phyloP scores from a whole-genome alignment of 2,113 vertebrate species.

The Progne subis region DNA sequence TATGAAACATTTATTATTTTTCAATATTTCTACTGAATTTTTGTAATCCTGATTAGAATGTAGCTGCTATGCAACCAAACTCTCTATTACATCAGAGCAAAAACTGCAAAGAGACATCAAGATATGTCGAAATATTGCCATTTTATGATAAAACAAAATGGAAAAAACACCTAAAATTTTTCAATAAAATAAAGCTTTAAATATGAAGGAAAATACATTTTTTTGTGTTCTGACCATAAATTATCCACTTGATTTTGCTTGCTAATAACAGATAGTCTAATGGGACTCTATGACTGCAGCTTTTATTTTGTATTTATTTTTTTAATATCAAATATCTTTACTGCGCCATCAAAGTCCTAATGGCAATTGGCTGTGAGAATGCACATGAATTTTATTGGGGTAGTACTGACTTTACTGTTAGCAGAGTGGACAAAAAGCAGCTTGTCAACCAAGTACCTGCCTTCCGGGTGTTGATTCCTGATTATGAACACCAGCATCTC shows the following conservation, averaged over 20 bases:
- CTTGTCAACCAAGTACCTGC: not conserved
- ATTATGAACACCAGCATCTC: not conserved
- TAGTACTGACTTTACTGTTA: not conserved
- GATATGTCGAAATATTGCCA: not conserved
- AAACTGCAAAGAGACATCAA: not conserved
- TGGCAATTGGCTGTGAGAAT: not conserved
- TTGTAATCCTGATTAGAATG: not conserved
- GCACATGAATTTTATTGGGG: accelerated
- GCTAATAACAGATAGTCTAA: not conserved
- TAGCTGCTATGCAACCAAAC: not conserved
- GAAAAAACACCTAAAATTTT: not conserved
- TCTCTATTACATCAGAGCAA: not conserved
- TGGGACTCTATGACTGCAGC: not conserved
- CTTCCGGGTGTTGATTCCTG: accelerated
- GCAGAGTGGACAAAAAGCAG: not conserved
- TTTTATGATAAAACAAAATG: not conserved
- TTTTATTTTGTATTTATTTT: not conserved
- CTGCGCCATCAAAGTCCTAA: not conserved
- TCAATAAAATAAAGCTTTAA: not conserved
- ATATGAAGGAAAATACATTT: not conserved
- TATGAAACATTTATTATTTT: not conserved
- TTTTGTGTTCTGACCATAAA: not conserved
- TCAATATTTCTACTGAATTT: not conserved
- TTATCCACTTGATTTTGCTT: not conserved
- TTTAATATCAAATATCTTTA: not conserved